These are phyloP conservation scores for Drosophila tripunctata DNA, from an alignment of 2,888 invertebrate genomes.

Conservation along the genomic window DNA sequence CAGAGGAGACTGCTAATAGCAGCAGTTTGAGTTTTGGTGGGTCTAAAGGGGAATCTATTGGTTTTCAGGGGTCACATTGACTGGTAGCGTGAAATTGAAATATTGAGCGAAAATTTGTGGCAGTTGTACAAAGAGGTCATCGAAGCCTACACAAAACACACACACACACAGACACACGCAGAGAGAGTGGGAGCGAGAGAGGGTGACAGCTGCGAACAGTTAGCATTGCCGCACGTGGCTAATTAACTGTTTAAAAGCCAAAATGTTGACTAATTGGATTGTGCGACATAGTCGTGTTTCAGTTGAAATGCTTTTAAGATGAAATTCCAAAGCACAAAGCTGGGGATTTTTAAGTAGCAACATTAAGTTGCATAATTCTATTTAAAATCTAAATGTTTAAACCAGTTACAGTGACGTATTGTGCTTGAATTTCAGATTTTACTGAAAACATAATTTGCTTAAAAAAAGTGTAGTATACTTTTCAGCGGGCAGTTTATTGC, in stretches of 20 bases:
- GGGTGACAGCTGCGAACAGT: constrained; percentile 3
- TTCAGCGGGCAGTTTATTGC: too few relatives aligned
- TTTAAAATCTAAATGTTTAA: too few relatives aligned
- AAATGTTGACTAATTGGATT: constrained; percentile 60
- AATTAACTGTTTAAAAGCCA: constrained; percentile 56
- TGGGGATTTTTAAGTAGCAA: background rate
- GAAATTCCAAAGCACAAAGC: background rate
- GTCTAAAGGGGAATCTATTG: constrained; percentile 27
- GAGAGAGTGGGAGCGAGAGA: too few relatives aligned
- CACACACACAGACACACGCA: too few relatives aligned
- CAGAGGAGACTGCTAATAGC: constrained; percentile 4
- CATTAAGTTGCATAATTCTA: too few relatives aligned
- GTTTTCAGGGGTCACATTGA: constrained; percentile 58
- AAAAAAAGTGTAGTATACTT: too few relatives aligned
- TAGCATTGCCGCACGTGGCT: constrained; percentile 34
- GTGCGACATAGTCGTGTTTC: constrained; percentile 15
- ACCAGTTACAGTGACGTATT: too few relatives aligned
- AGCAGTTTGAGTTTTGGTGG: background rate
- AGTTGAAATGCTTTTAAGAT: constrained; percentile 2
- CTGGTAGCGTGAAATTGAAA: constrained; percentile 73
- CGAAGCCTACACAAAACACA: constrained; percentile 11
- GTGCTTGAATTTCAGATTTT: too few relatives aligned
- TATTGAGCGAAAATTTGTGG: constrained; percentile 66
- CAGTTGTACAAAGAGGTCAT: constrained; percentile 28
- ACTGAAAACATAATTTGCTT: too few relatives aligned